Evolutionary conservation across 2,113 vertebrate genomes (phyloP), one percentile per base, ranked within the genome.

Genomic region (Tetraodon nigroviridis): DNA sequence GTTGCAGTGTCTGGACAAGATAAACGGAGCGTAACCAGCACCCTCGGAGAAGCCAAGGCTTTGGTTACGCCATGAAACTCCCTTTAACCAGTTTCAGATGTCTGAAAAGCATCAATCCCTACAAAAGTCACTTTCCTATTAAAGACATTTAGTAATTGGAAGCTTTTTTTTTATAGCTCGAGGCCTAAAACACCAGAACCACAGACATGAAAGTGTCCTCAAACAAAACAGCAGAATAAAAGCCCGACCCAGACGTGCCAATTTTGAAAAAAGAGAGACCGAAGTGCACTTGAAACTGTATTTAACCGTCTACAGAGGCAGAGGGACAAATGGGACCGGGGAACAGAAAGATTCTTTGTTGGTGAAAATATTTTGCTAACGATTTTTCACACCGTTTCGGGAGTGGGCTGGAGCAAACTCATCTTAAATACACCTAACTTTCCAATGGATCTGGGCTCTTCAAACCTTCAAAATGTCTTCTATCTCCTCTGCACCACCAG

Each of bases 1-100:
- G 73, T 71, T 78, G 15, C 49, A 58, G 63, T 1, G 61, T 73
- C 65, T 77, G 64, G 58, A 75, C 78, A 65, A 78, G 76, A 77
- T 70, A 51, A n/a, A 55, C 53, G 58, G 57, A 55, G 75, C 71
- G 48, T 51, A 74, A 74, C 69, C 75, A 61, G 64, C 55, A 54
- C 19, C 19, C 51, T 1, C 29, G 64, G 73, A 64, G 64, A 70
- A 66, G 75, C 79, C 67, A 60, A 37, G 69, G 47, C 62, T 60
- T 45, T 45, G 19, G 67, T 61, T 32, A 18, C 61, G 53, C 72
- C 77, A 74, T 27, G 55, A 71, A 72, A 51, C 60, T 56, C 55
- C 2, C 51, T 27, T 0, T 65, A 69, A 79, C 55, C 58, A 15
- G 46, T 42, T 67, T 71, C 69, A 71, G 60, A 84, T 60, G 82